Percentiles rank a stretch among this genome's conserved stretches.
These are phyloP conservation scores for Chamaetylas fuelleborni DNA, from an alignment of 2,113 vertebrate species.

Conservation along the genomic window DNA sequence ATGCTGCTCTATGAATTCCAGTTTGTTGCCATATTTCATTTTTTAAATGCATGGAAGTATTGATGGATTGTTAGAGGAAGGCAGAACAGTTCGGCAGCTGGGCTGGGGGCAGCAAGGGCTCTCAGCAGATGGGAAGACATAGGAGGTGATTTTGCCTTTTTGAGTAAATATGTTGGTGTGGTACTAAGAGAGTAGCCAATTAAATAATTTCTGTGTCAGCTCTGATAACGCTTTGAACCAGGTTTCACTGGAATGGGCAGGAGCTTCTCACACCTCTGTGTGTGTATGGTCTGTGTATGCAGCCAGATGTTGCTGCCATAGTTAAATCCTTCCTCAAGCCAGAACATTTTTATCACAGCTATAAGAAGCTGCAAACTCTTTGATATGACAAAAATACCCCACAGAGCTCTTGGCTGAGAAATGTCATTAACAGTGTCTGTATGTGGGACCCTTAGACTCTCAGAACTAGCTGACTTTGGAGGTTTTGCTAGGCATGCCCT, in stretches of 20 bases:
- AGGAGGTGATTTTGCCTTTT: slow-evolving; percentile 10
- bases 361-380: background rate
- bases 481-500: background rate
- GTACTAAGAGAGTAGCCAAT: background rate
- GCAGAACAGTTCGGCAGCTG: background rate
- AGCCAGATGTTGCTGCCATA: background rate
- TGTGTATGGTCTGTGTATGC: accelerated
- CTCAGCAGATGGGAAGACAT: background rate
- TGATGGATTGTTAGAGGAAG: background rate
- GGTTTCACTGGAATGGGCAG: background rate
- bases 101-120: background rate
- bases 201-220: background rate
- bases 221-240: background rate
- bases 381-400: background rate
- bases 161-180: background rate
- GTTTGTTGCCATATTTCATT: background rate
- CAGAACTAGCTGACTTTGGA: background rate
- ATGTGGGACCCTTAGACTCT: background rate
- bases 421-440: background rate
- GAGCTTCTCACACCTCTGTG: background rate
- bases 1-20: background rate
- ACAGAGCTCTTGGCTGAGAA: background rate
- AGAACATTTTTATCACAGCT: background rate
- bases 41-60: background rate
- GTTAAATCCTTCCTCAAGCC: background rate